Base-by-base conservation (phyloP, 2,113 vertebrate species). In the Lepisosteus osseus region DNA sequence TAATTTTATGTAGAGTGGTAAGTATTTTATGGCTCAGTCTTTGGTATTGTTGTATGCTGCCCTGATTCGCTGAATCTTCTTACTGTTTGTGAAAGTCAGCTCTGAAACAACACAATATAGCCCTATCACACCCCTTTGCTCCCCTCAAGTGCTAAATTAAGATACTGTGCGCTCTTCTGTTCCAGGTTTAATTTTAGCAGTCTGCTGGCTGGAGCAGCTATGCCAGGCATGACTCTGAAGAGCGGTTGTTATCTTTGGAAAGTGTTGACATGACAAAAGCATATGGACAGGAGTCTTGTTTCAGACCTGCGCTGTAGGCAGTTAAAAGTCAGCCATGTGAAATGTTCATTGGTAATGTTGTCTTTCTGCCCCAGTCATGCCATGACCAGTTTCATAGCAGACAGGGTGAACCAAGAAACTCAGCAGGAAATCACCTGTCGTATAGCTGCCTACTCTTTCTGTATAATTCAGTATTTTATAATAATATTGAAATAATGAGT, bases 221-320 rank as follows among this genome's bases (percentile, higher is more conserved):
- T 87, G 88, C 88, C 85, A 88, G 84, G 88, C 84, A 89, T 86
- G 87, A 85, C 84, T 72, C 74, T 85, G 87, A 91, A 88, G 89
- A 80, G 76, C 61, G 43, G 62, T 68, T 89, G 88, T 93, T 94
- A 93, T 93, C 92, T 95, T 93, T 94, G 88, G 91, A 94, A 94
- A 91, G 90, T 47, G 88, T 92, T 85, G 90, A 93, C 87, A 87
- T 90, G 88, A 90, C 91, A 90, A 89, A 94, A 93, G 83, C 83
- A 82, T 71, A 80, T 80, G 79, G 85, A 83, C 84, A 81, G 65
- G 85, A 88, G 88, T 85, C 87, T 82, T 90, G 86, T 90, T 89
- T 83, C 86, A 90, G 86, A 84, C 78, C 78, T 64, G 71, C 64
- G 73, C 54, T 84, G 79, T 80, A 74, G 78, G 74, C 72, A 65